A percentile compares a stretch with the other conserved stretches of the same genome.
Evolutionary conservation across 2,888 invertebrate species (phyloP).

Genomic region (Leuctra nigra): DNA sequence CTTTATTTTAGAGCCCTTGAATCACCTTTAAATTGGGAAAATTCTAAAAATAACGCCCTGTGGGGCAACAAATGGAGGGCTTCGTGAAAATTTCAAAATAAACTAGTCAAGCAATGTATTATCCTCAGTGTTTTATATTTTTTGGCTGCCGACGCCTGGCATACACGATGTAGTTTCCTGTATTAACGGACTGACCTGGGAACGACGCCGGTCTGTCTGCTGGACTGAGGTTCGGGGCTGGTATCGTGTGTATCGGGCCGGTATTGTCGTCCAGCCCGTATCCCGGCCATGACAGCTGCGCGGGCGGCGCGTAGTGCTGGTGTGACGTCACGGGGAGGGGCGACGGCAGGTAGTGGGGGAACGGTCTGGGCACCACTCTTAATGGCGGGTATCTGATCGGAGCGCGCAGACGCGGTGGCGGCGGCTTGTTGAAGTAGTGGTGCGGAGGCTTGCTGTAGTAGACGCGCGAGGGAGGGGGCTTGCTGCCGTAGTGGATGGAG

Average conservation of each 20-base stretch:
- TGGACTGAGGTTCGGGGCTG: constrained; percentile 72
- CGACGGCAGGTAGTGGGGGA: not conserved
- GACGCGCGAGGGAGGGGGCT: not conserved
- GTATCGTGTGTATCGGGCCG: constrained; percentile 79
- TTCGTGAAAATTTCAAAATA: no score
- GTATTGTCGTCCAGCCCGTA: constrained; percentile 38
- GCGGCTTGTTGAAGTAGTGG: not conserved
- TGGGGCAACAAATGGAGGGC: no score
- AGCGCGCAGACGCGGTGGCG: not conserved
- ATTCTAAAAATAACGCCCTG: no score
- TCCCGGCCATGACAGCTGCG: not conserved
- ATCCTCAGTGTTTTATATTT: no score
- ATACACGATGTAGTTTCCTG: no score
- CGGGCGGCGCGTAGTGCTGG: not conserved
- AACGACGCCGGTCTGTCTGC: constrained; percentile 23
- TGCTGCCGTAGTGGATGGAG: not conserved
- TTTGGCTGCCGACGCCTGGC: no score
- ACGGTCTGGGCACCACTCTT: not conserved
- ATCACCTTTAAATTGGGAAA: no score
- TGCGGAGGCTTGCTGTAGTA: not conserved
- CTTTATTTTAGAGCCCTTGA: no score
- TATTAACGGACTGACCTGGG: no score
- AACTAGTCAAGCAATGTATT: no score
- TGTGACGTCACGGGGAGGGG: not conserved
- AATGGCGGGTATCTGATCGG: no score